Conservation (phyloP, 2,888 invertebrate species). For the Hirtodrosophila alboralis region DNA sequence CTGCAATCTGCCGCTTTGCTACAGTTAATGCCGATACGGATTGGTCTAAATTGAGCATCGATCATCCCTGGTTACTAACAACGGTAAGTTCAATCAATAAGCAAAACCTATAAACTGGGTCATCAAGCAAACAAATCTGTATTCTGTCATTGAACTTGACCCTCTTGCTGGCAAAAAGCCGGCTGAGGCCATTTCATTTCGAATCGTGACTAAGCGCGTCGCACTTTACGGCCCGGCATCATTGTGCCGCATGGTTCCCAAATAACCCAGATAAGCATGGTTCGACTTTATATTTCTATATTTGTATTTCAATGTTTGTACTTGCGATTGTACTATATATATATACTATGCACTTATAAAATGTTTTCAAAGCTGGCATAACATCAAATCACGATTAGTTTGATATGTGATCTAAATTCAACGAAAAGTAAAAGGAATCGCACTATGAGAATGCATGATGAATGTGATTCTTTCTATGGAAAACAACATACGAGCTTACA, state of each 20-base stretch:
- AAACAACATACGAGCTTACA: background rate
- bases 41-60: constrained; percentile 90
- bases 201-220: constrained; percentile 61
- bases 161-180: constrained; percentile 23
- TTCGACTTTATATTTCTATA: constrained; percentile 29
- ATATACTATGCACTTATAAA: too few relatives aligned
- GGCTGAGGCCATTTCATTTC: constrained; percentile 44
- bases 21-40: constrained; percentile 90
- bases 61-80: constrained; percentile 94
- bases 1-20: constrained; percentile 92
- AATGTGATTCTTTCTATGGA: constrained; percentile 13
- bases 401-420: constrained; percentile 3
- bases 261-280: constrained; percentile 60
- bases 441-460: background rate
- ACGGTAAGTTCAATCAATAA: constrained; percentile 85
- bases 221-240: constrained; percentile 30
- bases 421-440: background rate
- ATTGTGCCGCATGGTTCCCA: constrained; percentile 29
- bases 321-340: too few relatives aligned
- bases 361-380: background rate
- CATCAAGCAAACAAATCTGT: constrained; percentile 27
- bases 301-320: background rate
- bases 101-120: constrained; percentile 20
- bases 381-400: background rate
- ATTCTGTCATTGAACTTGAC: constrained; percentile 49